Base-by-base conservation (phyloP, 2,888 invertebrate species). In the Calephelis perditalis region DNA sequence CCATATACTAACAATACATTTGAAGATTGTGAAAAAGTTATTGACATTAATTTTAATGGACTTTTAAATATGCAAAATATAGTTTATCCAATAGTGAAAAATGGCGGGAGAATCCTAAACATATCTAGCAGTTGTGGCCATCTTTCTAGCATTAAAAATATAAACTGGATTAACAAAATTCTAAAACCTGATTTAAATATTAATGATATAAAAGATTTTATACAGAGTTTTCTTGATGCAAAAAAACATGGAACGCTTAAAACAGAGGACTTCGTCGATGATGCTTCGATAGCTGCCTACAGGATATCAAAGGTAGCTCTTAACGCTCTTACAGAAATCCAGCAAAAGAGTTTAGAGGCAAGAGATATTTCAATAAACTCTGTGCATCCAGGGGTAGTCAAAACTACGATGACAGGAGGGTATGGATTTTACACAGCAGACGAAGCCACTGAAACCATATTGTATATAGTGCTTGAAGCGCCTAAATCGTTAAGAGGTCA, bases 361-460 rank as follows among this genome's bases (percentile, higher is more conserved):
- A 90, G 92, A 60, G 92, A 94, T 62, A 91, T 95, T 45, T 69
- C 68, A 0, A 76, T 87, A 0, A 95, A 95, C 77, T 85, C 92
- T 8, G 92, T 94, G 71, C 93, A 94, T 76, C 96, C 96, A 7
- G 96, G 96, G 0, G 92, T 94, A 68, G 95, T 96, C 0, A 92
- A 92, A 64, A 96, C 96, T 0, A 95, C 95, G 70, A 95, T 96
- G 95, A 93, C 93, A 0, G 87, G 84, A 46, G 91, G 92, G 35
- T 90, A 87, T 66, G 96, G 94, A 0, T 78, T 84, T 57, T 81
- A 91, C 47, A 91, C 86, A 1, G 74, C 88, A 7, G 94, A 93
- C 15, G 79, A 91, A 71, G 92, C 92, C 7, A 93, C 94, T 0
- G 81, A 83, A 62, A 91, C 92, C 1, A 91, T 93, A 0, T 64